Evolutionary conservation across 2,888 invertebrate genomes (phyloP).

Genomic region (Deilephila elpenor): DNA sequence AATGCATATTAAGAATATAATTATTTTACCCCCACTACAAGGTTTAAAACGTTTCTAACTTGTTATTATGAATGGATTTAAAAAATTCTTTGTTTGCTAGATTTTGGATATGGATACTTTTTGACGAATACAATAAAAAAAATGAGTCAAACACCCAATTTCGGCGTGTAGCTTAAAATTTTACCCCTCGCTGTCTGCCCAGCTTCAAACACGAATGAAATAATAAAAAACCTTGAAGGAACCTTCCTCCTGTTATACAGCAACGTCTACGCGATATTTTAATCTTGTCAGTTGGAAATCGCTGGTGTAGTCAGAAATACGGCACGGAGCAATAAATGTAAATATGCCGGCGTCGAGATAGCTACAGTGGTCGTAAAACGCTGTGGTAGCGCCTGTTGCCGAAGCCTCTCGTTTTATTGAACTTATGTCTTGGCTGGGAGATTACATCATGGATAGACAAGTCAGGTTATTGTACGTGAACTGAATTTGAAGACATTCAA

Average conservation of each 20-base stretch:
- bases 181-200: neutral
- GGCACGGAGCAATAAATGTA: slow-evolving; percentile 62
- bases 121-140: too few relatives aligned
- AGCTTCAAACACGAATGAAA: neutral
- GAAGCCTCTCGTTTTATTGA: slow-evolving; percentile 7
- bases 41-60: too few relatives aligned
- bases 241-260: neutral
- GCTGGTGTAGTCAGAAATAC: slow-evolving; percentile 42
- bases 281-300: neutral
- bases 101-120: too few relatives aligned
- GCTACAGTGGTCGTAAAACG: slow-evolving; percentile 50
- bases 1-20: too few relatives aligned
- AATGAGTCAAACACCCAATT: too few relatives aligned
- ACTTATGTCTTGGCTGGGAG: neutral
- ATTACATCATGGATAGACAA: neutral
- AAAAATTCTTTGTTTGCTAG: too few relatives aligned
- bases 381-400: slow-evolving; percentile 35
- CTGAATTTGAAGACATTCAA: too few relatives aligned
- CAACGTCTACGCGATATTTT: slow-evolving; percentile 9
- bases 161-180: neutral
- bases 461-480: neutral
- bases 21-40: too few relatives aligned
- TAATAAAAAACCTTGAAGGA: neutral
- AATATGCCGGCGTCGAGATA: slow-evolving; percentile 59
- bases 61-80: too few relatives aligned